These are phyloP conservation scores for Lepus oiostolus DNA, from an alignment of 2,797 vertebrate genomes.

Conservation along the genomic window DNA sequence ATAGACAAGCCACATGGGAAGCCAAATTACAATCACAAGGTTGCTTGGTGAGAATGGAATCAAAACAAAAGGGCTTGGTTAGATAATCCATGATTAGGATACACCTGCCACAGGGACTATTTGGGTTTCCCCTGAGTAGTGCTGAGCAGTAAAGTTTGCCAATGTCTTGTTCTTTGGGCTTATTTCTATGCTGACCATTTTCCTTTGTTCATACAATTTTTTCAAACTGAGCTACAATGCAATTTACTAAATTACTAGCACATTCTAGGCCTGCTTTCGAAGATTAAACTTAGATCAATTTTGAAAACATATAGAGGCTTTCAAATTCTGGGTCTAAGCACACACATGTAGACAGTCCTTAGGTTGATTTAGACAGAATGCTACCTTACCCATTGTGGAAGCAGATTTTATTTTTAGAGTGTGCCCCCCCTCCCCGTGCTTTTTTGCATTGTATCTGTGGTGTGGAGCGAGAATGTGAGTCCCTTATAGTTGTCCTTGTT, in stretches of 20 bases:
- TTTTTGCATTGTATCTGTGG: neutral
- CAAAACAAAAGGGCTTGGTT: conserved; percentile 83
- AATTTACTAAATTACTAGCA: conserved; percentile 56
- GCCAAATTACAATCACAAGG: conserved; percentile 82
- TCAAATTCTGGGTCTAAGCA: conserved; percentile 30
- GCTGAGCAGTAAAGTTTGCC: conserved; percentile 71
- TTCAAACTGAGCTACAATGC: conserved; percentile 59
- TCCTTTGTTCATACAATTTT: conserved; percentile 70
- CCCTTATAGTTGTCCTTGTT: neutral
- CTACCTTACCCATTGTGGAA: conserved; percentile 26
- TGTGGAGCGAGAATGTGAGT: conserved; percentile 45
- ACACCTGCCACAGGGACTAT: conserved; percentile 82
- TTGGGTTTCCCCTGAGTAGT: conserved; percentile 81
- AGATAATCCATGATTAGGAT: conserved; percentile 83
- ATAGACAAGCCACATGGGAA: conserved; percentile 82
- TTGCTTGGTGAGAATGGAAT: conserved; percentile 86
- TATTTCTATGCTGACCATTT: conserved; percentile 75
- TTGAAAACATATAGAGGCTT: conserved; percentile 66
- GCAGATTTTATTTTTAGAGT: neutral
- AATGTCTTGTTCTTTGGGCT: conserved; percentile 68
- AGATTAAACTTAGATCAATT: conserved; percentile 61
- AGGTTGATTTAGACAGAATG: conserved; percentile 55
- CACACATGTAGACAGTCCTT: conserved; percentile 1
- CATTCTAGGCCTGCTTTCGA: conserved; percentile 54
- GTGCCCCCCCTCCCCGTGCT: neutral